These are phyloP conservation scores for Suncus etruscus DNA, from an alignment of 2,113 vertebrate genomes.

Conservation along the genomic window DNA sequence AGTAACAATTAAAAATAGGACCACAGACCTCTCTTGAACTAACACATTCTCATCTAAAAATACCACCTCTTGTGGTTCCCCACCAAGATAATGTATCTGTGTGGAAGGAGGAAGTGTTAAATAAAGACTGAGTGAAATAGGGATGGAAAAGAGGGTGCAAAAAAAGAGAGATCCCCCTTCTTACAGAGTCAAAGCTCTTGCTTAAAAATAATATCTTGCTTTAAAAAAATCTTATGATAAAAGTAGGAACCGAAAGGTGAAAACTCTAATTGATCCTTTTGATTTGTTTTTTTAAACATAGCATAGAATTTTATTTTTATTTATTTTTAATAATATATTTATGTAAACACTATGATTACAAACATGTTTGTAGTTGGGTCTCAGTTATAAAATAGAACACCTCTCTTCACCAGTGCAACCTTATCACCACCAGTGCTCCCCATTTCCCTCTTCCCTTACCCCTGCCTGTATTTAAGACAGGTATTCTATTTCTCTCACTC, in stretches of 20 bases:
- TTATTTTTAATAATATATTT: no score
- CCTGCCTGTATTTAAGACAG: no score
- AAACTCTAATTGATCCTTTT: not conserved
- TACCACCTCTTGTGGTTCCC: not conserved
- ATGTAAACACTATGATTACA: no score
- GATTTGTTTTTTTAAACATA: not conserved
- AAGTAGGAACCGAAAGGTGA: not conserved
- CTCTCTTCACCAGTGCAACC: no score
- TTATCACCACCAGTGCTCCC: no score
- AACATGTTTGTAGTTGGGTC: no score
- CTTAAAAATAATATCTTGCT: not conserved
- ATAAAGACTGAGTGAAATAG: not conserved
- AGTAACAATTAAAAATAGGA: not conserved
- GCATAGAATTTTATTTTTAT: no score
- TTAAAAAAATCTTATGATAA: not conserved
- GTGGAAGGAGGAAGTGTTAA: no score
- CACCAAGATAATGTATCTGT: not conserved
- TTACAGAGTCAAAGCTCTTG: not conserved
- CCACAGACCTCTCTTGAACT: not conserved
- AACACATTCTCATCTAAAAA: not conserved
- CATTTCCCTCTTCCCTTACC: no score
- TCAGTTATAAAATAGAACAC: no score
- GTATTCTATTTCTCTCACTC: no score
- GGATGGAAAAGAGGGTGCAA: not conserved
- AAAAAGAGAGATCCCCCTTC: not conserved